Conservation (phyloP, 2,797 vertebrate genomes). For the Harpagifer antarcticus region DNA sequence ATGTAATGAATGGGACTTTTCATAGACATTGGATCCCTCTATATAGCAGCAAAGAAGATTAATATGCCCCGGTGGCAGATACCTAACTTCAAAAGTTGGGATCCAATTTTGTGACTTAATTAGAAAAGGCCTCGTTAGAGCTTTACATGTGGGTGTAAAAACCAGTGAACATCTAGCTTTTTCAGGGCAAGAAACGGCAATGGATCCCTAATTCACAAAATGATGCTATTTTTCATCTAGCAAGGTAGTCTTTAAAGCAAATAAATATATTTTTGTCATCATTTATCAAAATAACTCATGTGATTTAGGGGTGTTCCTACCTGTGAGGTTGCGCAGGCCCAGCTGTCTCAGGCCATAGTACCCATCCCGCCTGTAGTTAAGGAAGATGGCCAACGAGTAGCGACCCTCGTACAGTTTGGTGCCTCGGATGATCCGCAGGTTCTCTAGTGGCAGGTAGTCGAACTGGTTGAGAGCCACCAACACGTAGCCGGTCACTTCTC, state of each 20-base stretch:
- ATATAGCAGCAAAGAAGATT: slow-evolving; percentile 48
- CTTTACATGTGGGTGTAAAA: slow-evolving; percentile 47
- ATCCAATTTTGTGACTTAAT: slow-evolving; percentile 70
- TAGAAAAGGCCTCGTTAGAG: slow-evolving; percentile 62
- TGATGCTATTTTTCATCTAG: slow-evolving; percentile 9
- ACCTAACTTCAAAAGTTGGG: slow-evolving; percentile 53
- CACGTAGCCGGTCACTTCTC: slow-evolving; percentile 98
- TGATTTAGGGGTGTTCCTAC: slow-evolving; percentile 62
- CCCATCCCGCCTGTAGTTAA: slow-evolving; percentile 96
- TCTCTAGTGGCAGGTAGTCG: slow-evolving; percentile 95
- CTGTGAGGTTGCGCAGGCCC: slow-evolving; percentile 94
- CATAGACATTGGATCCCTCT: slow-evolving; percentile 58
- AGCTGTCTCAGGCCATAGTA: slow-evolving; percentile 95
- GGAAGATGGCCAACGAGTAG: slow-evolving; percentile 94
- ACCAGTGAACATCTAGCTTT: slow-evolving; percentile 46
- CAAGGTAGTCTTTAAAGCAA: slow-evolving; percentile 12
- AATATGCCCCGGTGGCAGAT: slow-evolving; percentile 52
- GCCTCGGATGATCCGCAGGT: slow-evolving; percentile 94
- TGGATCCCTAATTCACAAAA: slow-evolving; percentile 4
- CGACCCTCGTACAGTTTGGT: slow-evolving; percentile 95
- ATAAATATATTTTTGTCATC: neutral
- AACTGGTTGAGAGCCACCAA: slow-evolving; percentile 98
- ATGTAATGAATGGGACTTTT: slow-evolving; percentile 68
- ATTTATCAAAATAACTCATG: slow-evolving; percentile 23
- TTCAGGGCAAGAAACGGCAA: slow-evolving; percentile 23